Evolutionary conservation across 2,888 invertebrate species (phyloP), one percentile per base, ranked within the genome.

Genomic region (Drymonia ruficornis): DNA sequence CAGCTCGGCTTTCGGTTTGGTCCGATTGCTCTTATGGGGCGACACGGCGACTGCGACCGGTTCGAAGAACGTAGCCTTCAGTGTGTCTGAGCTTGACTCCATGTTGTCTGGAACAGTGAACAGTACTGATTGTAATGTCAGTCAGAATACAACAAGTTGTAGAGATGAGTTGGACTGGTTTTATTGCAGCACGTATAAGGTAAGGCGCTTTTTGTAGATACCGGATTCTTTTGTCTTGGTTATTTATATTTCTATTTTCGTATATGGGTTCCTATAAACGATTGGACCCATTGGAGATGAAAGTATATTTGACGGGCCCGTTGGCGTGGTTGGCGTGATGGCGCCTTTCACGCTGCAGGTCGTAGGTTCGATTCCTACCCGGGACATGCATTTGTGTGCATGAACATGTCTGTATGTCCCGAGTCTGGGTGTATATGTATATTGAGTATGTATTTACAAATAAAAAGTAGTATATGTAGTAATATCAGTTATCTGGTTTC

Each of bases 31-130:
- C 1, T 38, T 34, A 13, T 36, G 54, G 7, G 47, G 45, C n/a
- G 31, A 52, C 12, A 46, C 40, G 23, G 50, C 60, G 1, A 61
- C 64, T 18, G 42, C 36, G 38, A 57, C 42, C 18, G 63, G 59
- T 50, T 63, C 57, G 59, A 63, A 67, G 53, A 60, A 56, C 7
- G 67, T 67, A 11, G 46, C 55, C 28, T 67, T 71, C 23, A 68
- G 65, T 2, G 60, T 59, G 13, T 79, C 75, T 23, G 63, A 45
- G 16, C 76, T 75, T 19, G 70, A 50, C 1, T 81, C 79, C 52
- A 83, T 63, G 57, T 81, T 83, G 56, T 83, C 89, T 89, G 83
- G 8, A 86, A 83, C 13, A 43, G 59, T 29, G 45, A 45, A 53
- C 48, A 49, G 48, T 38, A n/a, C 28, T 49, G 47, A 29, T 43